Evolutionary conservation across 2,888 invertebrate genomes (phyloP).

Genomic region (Ectemnius lituratus): DNA sequence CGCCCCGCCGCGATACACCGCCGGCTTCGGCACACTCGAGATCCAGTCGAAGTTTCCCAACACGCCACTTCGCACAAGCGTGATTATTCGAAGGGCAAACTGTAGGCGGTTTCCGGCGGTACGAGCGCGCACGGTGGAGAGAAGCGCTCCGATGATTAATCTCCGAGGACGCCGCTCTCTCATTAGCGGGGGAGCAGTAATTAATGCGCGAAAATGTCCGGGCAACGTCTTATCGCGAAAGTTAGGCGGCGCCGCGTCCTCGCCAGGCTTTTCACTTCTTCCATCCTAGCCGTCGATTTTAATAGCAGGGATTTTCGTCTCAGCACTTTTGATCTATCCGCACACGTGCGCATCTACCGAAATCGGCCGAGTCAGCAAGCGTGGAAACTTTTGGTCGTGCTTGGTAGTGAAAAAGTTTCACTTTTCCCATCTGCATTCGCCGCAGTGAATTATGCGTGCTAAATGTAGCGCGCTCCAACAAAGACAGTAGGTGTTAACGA

Average conservation of each 20-base stretch:
- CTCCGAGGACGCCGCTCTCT: slow-evolving; percentile 26
- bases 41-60: too few relatives aligned
- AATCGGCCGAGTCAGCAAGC: slow-evolving; percentile 4
- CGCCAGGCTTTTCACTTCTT: slow-evolving; percentile 37
- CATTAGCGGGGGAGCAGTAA: slow-evolving; percentile 42
- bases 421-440: too few relatives aligned
- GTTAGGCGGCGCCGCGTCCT: slow-evolving; percentile 36
- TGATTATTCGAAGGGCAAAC: too few relatives aligned
- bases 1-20: too few relatives aligned
- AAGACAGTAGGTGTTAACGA: slow-evolving; percentile 5
- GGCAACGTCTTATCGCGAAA: slow-evolving; percentile 50
- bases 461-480: neutral
- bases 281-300: slow-evolving; percentile 49
- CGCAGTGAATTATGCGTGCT: neutral
- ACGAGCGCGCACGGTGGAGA: slow-evolving; percentile 13
- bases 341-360: slow-evolving; percentile 6
- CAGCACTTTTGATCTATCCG: slow-evolving; percentile 54
- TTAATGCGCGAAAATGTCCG: slow-evolving; percentile 57
- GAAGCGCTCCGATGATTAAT: slow-evolving; percentile 49
- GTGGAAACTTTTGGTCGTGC: neutral
- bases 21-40: too few relatives aligned
- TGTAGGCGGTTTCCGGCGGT: too few relatives aligned
- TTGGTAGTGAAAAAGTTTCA: neutral
- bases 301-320: slow-evolving; percentile 41
- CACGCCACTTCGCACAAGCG: too few relatives aligned